A percentile compares a stretch with the other conserved stretches of the same genome.
Conservation (phyloP, 2,797 vertebrate species). For the Erethizon dorsatum region DNA sequence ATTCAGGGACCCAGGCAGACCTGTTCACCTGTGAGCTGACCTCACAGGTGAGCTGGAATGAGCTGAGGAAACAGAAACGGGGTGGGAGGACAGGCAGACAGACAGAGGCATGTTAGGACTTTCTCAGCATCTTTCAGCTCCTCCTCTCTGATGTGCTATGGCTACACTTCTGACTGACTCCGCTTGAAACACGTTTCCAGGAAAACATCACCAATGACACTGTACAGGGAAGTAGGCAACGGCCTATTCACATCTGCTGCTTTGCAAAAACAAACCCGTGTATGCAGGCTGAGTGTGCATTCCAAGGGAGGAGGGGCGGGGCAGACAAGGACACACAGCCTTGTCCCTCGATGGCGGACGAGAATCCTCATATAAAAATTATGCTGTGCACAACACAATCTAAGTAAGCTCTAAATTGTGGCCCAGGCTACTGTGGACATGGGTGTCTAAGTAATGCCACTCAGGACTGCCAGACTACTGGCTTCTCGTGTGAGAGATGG, state of each 20-base stretch:
- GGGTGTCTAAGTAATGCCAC: accelerated
- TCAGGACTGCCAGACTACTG: accelerated
- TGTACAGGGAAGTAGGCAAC: accelerated
- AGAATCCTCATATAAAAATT: accelerated
- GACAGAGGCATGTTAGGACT: accelerated
- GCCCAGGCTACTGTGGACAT: accelerated
- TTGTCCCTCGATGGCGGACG: accelerated
- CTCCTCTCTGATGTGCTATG: accelerated
- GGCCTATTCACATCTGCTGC: accelerated
- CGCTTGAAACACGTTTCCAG: accelerated
- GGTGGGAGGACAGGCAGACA: accelerated
- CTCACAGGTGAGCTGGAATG: too few species aligned
- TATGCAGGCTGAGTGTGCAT: accelerated
- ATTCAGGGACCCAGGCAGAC: accelerated
- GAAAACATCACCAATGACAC: neutral
- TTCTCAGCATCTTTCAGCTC: accelerated
- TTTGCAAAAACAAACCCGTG: accelerated
- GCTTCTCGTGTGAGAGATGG: accelerated
- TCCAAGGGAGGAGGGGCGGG: neutral
- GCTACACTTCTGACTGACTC: accelerated
- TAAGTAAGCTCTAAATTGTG: neutral
- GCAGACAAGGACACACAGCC: too few species aligned
- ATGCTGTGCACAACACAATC: accelerated
- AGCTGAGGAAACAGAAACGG: accelerated
- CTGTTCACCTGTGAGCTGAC: too few species aligned